Percentiles rank a stretch among this genome's conserved stretches.
phyloP scores from a whole-genome alignment of 2,888 invertebrate genomes.

The Tipula vernalis region DNA sequence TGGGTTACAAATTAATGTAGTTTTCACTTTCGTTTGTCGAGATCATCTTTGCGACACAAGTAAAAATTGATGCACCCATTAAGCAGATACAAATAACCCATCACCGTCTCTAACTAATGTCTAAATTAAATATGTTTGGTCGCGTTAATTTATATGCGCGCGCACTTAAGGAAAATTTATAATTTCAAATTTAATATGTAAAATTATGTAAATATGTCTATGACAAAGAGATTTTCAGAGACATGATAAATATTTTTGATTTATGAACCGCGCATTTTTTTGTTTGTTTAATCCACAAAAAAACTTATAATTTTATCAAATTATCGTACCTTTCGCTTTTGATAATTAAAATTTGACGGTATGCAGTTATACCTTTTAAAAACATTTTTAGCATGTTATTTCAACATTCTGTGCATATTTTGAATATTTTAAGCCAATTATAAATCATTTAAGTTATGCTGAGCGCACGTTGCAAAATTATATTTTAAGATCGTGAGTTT shows the following conservation, averaged over 20 bases:
- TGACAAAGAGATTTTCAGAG: neutral
- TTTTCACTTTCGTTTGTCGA: neutral
- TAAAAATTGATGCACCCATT: neutral
- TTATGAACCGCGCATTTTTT: no score
- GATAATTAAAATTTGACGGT: neutral
- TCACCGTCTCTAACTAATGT: neutral
- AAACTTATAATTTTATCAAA: neutral
- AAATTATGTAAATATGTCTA: neutral
- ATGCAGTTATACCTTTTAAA: neutral
- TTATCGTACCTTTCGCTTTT: neutral
- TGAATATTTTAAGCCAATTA: neutral
- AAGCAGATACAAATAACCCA: neutral
- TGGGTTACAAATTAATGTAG: neutral
- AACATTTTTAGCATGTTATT: neutral
- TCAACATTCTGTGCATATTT: neutral
- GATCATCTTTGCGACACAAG: neutral
- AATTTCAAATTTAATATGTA: neutral
- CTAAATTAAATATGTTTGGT: neutral
- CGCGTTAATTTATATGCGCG: neutral
- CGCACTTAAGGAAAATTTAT: neutral
- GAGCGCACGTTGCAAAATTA: neutral
- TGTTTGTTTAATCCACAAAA: neutral
- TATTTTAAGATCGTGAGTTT: neutral
- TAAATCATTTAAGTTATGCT: neutral
- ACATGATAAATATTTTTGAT: neutral